Evolutionary conservation across 2,113 vertebrate genomes (phyloP).

Genomic region (Bufo bufo): DNA sequence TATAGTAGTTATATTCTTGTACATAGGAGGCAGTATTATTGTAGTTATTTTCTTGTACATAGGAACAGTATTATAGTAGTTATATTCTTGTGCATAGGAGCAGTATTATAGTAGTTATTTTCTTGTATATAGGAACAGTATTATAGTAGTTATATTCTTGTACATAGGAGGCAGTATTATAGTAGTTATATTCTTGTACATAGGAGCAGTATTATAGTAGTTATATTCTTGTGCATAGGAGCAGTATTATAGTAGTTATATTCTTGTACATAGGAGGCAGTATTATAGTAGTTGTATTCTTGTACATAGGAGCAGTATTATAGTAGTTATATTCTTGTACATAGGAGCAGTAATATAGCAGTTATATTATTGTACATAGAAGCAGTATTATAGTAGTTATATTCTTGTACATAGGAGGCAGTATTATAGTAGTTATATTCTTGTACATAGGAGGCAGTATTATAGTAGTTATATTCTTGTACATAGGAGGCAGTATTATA

Average conservation of each 20-base stretch:
- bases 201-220: constrained; percentile 3
- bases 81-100: not conserved
- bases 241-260: no score
- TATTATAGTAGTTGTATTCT: not conserved
- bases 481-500: not conserved
- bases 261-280: not conserved
- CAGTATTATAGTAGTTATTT: constrained; percentile 5
- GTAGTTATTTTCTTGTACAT: not conserved
- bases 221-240: not conserved
- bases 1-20: constrained; percentile 1
- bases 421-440: constrained; percentile 14
- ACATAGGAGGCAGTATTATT: not conserved
- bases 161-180: not conserved
- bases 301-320: constrained; percentile 1
- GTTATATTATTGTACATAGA: not conserved
- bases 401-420: not conserved
- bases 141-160: constrained; percentile 11
- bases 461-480: constrained; percentile 2
- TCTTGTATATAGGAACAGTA: not conserved
- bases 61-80: constrained; percentile 9
- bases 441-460: constrained; percentile 1
- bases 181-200: constrained; percentile 10
- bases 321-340: not conserved
- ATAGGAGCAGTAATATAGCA: not conserved
- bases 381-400: not conserved